Evolutionary conservation across 2,888 invertebrate species (phyloP), one percentile per base, ranked within the genome.

Genomic region (Tetanocera ferruginea): DNA sequence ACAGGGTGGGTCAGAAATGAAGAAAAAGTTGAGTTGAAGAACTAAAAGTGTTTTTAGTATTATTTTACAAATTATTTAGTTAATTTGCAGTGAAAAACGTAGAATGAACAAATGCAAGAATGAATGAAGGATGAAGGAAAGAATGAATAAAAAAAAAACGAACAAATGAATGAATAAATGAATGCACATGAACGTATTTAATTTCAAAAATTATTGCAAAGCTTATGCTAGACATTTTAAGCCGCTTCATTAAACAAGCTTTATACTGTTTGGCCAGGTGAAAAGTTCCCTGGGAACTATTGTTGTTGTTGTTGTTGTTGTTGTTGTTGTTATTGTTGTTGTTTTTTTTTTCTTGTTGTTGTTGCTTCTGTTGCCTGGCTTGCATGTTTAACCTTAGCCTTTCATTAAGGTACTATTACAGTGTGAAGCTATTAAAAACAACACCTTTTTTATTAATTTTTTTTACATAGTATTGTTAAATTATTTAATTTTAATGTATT

Each of bases 1-100:
- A 43, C 43, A 43, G 43, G 43, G 14, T 11, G 14, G 14, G 43
- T 2, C 43, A 43, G 14, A 43, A 14, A 25, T 9, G 17, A 28
- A 23, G 19, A 28, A 28, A 8, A 28, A 31, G 43, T 4, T 31
- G 17, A 2, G n/a, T 31, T 17, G 73, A 73, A 62, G 62, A 49
- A 73, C 25, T 43, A 73, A 28, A 60, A 73, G 73, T 60, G 60
- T 60, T 17, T 34, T 17, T 9, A 34, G 60, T 73, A 62, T 73
- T 62, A 62, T 73, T 73, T 73, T 73, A 62, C 62, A 62, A 62
- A 73, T 73, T 73, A 73, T 73, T 37, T 43, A 49, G 49, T 60
- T 73, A 62, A 43, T 60, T 62, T 62, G 37, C 11, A 60, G 25
- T 28, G 28, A 60, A 28, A 25, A 60, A 60, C n/a, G n/a, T 6